A percentile compares a stretch with the other conserved stretches of the same genome.
phyloP scores from a whole-genome alignment of 2,113 vertebrate species.

The Marmota monax region DNA sequence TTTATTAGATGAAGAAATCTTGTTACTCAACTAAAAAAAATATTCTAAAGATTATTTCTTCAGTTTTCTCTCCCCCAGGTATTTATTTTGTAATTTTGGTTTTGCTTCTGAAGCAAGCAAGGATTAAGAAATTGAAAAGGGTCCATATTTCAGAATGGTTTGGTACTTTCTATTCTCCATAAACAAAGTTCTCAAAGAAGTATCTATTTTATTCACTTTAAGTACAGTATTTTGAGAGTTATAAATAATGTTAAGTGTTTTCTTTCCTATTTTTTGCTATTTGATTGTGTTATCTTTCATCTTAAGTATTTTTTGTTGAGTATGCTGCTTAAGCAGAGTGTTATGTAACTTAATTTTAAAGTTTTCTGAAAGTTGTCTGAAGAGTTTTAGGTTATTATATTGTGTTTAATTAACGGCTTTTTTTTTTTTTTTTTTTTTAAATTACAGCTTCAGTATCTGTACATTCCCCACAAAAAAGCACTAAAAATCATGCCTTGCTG shows the following conservation, averaged over 20 bases:
- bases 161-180: neutral
- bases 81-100: slow-evolving; percentile 34
- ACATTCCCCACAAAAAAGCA: slow-evolving; percentile 92
- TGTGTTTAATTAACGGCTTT: slow-evolving; percentile 62
- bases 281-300: slow-evolving; percentile 49
- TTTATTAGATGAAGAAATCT: slow-evolving; percentile 5
- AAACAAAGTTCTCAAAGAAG: neutral
- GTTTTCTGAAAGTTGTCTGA: slow-evolving; percentile 42
- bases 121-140: slow-evolving; percentile 35
- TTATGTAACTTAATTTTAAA: slow-evolving; percentile 52
- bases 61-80: neutral
- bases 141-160: slow-evolving; percentile 3
- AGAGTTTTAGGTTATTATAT: slow-evolving; percentile 27
- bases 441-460: slow-evolving; percentile 85
- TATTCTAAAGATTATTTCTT: neutral
- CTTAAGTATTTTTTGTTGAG: neutral
- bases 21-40: slow-evolving; percentile 15
- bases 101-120: slow-evolving; percentile 37
- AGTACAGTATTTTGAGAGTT: slow-evolving; percentile 42
- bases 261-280: neutral
- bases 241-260: neutral
- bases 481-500: slow-evolving; percentile 95
- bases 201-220: neutral
- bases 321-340: neutral
- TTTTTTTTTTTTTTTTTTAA: slow-evolving; percentile 69